Percentiles rank a stretch among this genome's conserved stretches.
Conservation (phyloP, 2,888 invertebrate genomes). For the Sphaeridia pumilis region DNA sequence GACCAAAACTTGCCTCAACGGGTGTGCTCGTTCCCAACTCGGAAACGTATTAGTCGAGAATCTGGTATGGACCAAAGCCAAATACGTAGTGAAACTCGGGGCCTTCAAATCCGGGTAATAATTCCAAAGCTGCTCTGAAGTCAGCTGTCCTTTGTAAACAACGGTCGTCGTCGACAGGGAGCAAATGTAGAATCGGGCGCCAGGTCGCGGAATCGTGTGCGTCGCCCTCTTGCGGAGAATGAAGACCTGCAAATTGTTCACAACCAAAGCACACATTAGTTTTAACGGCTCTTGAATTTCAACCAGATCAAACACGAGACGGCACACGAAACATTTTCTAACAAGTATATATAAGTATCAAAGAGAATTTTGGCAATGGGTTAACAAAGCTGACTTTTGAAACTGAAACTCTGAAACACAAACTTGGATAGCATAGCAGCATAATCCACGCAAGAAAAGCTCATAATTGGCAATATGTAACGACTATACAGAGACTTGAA, state of each 20-base stretch:
- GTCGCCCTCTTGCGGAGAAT: conserved; percentile 85
- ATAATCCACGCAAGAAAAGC: too few species aligned
- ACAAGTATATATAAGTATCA: too few species aligned
- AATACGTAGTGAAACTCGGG: conserved; percentile 70
- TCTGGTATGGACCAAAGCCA: conserved; percentile 92
- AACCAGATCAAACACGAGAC: too few species aligned
- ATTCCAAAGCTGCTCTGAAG: conserved; percentile 83
- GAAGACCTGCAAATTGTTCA: conserved; percentile 76
- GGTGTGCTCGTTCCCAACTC: conserved; percentile 98
- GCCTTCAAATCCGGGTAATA: conserved; percentile 53
- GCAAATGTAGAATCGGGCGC: conserved; percentile 89
- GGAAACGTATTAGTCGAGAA: conserved; percentile 99
- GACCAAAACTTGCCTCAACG: conserved; percentile 57
- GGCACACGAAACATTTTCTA: too few species aligned
- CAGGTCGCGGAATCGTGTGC: conserved; percentile 72
- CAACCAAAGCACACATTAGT: too few species aligned
- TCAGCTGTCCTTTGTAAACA: conserved; percentile 96
- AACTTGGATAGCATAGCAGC: too few species aligned
- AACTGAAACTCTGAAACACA: too few species aligned
- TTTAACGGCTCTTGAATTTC: too few species aligned
- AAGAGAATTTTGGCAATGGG: too few species aligned
- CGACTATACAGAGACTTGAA: too few species aligned
- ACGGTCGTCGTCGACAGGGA: conserved; percentile 79
- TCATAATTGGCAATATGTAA: too few species aligned
- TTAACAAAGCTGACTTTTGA: too few species aligned